Evolutionary conservation across 2,888 invertebrate genomes (phyloP).

Genomic region (Creontiades dilutus): DNA sequence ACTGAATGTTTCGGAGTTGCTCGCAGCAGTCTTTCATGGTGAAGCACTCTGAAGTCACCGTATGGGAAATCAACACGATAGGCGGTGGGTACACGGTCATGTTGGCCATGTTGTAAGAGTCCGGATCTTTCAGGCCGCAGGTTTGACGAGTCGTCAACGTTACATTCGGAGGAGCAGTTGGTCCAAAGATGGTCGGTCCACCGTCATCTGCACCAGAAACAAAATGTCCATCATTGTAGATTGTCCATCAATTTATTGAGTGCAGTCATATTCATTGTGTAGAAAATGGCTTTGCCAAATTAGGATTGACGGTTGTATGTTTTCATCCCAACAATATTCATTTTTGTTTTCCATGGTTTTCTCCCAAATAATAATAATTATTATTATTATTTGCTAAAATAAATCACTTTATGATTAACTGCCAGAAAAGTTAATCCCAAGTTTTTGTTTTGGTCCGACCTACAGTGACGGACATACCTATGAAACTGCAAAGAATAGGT

Average conservation of each 20-base stretch:
- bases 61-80: slow-evolving; percentile 70
- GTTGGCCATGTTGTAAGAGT: background rate
- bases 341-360: too few species aligned
- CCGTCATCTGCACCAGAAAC: background rate
- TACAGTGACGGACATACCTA: too few species aligned
- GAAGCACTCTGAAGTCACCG: slow-evolving; percentile 67
- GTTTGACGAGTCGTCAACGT: background rate
- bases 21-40: slow-evolving; percentile 60
- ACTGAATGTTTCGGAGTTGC: slow-evolving; percentile 64
- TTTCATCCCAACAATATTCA: too few species aligned
- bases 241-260: background rate
- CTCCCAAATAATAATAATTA: too few species aligned
- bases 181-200: background rate
- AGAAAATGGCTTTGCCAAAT: too few species aligned
- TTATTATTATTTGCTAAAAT: too few species aligned
- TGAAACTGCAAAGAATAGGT: too few species aligned
- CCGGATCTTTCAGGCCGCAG: background rate
- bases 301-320: too few species aligned
- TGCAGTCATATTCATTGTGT: too few species aligned
- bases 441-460: too few species aligned
- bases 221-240: background rate
- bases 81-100: slow-evolving; percentile 70
- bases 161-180: slow-evolving; percentile 6
- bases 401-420: too few species aligned
- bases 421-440: too few species aligned